Base-by-base conservation (phyloP, 2,113 vertebrate species). In the Aptenodytes forsteri region DNA sequence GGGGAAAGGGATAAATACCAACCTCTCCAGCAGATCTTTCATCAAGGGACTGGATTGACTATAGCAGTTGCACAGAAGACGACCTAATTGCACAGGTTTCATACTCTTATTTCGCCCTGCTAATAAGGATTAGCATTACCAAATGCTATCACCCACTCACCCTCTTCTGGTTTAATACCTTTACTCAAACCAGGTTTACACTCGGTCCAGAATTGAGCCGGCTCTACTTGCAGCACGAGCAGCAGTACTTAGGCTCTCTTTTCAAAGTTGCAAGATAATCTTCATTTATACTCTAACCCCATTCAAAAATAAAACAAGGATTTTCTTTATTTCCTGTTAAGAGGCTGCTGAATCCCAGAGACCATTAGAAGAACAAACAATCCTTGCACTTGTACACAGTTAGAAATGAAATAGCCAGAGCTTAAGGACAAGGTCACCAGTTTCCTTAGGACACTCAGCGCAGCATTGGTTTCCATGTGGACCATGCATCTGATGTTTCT, bases 151-250 rank as follows among this genome's bases (percentile, higher is more conserved):
- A 87, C 14, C 8, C 38, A 32, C 3, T 23, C 16, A 16, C 20
- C 14, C 13, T 58, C 32, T 73, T 66, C 69, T 47, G 20, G 26
- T 55, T 84, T 64, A 84, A 54, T 50, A 71, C 12, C 29, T 78
- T 71, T 50, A 84, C 52, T 69, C 25, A 27, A 29, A 55, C 6
- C 12, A 56, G 23, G 7, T 29, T 78, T 88, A 70, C 1, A 2
- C 6, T 26, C 1, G 1, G 55, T 34, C 26, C 72, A 89, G 61
- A 87, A 85, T 2, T 0, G 0, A 79, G 73, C 5, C 22, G 25
- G 22, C 15, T 47, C 55, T 72, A 38, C 36, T 5, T 44, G 55
- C 8, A 4, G 13, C 52, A 73, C 3, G 13, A 61, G 38, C 25
- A 81, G 47, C 13, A 91, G n/a, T 58, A 84, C 26, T 71, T 38